Evolutionary conservation across 2,888 invertebrate species (phyloP), one percentile per base, ranked within the genome.

Genomic region (Brachyptera putata): DNA sequence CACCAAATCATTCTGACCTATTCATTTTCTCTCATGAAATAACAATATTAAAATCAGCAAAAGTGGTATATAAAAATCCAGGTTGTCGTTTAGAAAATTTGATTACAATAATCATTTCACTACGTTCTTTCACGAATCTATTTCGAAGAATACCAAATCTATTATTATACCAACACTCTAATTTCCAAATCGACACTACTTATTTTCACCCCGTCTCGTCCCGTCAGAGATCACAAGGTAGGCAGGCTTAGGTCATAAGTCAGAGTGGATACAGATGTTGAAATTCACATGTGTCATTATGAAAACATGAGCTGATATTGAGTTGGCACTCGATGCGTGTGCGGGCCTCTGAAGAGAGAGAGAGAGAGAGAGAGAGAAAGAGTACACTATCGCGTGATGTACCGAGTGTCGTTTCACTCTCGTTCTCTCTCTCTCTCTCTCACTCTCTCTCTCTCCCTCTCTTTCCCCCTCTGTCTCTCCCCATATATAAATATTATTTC

Each of bases 271-370:
- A 36, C 53, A 53, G 53, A 53, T 53, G 53, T 53, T 21, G 53
- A 30, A 11, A 36, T 53, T 53, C 53, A 53, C 53, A 53, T 53
- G 53, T 53, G 53, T 53, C 53, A 53, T 53, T 53, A 53, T 18
- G 34, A 53, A 53, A 34, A 53, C 36, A 53, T 53, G 53, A 53
- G 49, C 46, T 50, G 50, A 14, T 50, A 50, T 50, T 14, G 53
- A 34, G 22, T 53, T 26, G 18, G 48, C 21, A 21, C 41, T 5
- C 41, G 41, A 18, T 13, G 48, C 48, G 49, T 50, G 49, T 21
- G 11, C 16, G 14, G 37, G n/a, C 16, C 37, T 16, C n/a, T 37
- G 37, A n/a, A n/a, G n/a, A n/a, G n/a, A n/a, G n/a, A n/a, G n/a
- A n/a, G n/a, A n/a, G n/a, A n/a, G n/a, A n/a, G n/a, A n/a, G n/a